Percentiles rank a stretch among this genome's conserved stretches.
Conservation (phyloP, 2,888 invertebrate genomes). For the Achlya flavicornis region DNA sequence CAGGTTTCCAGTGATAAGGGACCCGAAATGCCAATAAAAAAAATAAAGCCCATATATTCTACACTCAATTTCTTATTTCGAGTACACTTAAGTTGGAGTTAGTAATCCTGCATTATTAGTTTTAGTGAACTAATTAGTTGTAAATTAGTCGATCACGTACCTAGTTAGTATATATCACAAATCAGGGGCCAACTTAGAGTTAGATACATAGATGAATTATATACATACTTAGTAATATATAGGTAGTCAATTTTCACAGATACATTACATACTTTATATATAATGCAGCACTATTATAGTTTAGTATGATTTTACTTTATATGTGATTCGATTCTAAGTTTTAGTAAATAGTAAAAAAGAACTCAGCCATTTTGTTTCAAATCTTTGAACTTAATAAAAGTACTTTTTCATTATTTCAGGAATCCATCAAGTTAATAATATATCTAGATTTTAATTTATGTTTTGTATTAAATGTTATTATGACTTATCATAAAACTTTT, state of each 20-base stretch:
- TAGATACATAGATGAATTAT: constrained; percentile 49
- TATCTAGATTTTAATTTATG: too few species aligned
- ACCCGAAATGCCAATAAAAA: neutral
- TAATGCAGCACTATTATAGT: constrained; percentile 23
- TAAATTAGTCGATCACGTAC: constrained; percentile 49
- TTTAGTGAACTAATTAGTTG: constrained; percentile 22
- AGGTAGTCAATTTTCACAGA: constrained; percentile 38
- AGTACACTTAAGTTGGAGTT: neutral
- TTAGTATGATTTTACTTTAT: constrained; percentile 28
- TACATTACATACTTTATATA: constrained; percentile 10
- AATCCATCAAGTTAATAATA: too few species aligned
- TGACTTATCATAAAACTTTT: too few species aligned
- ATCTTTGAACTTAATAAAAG: too few species aligned
- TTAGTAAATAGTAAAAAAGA: too few species aligned
- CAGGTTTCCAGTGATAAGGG: neutral
- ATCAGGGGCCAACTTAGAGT: constrained; percentile 73
- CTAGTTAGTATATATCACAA: constrained; percentile 53
- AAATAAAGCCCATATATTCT: neutral
- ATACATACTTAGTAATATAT: constrained; percentile 21
- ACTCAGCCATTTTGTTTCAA: too few species aligned
- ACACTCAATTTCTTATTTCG: neutral
- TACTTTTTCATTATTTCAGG: too few species aligned
- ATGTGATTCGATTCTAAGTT: too few species aligned
- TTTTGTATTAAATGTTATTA: too few species aligned
- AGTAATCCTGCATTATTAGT: constrained; percentile 3